Evolutionary conservation across 1,140 invertebrate species (phyloP), one percentile per base, ranked within the genome.

Genomic region (Ceratina japonica): DNA sequence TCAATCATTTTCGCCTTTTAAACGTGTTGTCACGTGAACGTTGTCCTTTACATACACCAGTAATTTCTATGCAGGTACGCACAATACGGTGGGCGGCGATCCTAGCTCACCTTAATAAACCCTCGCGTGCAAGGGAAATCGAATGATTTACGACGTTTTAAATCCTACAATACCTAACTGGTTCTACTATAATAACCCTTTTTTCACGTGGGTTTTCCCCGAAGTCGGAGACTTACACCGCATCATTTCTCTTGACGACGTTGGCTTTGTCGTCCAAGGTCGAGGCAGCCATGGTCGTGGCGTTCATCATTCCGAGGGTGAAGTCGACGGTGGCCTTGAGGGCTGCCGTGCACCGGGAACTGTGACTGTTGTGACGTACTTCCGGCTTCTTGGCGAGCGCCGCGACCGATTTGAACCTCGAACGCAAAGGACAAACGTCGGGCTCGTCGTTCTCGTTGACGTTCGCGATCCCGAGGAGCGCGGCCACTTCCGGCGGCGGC

Each of bases 401-500:
- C 62, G 89, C 88, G 59, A 92, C 65, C 7, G 90, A 87, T 20
- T 88, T 89, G 54, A 92, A 91, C 54, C 82, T 88, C 2, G 86
- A 88, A 3, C 84, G 85, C 8, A 87, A 68, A 15, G 85, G 78
- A 20, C 84, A 86, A 2, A 54, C 58, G 44, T 80, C 86, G 66
- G 27, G 20, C 4, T 66, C 62, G 24, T 79, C 79, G 61, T 74
- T 65, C 16, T 90, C 87, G 31, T 86, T 85, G 13, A 73, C 37
- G n/a, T 86, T 70, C 44, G 93, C 90, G 54, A 95, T 92, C 0
- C 95, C 95, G 3, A 95, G 91, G 1, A 95, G 92, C 20, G 92
- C 90, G 0, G 96, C 95, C 54, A 96, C 91, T 85, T 96, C 95
- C 24, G 95, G 95, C 0, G 96, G 95, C 1, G 96, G 96, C 86